Base-by-base conservation (phyloP, 92 coral and sea anemone species). In the Umimayanthus kanabou region DNA sequence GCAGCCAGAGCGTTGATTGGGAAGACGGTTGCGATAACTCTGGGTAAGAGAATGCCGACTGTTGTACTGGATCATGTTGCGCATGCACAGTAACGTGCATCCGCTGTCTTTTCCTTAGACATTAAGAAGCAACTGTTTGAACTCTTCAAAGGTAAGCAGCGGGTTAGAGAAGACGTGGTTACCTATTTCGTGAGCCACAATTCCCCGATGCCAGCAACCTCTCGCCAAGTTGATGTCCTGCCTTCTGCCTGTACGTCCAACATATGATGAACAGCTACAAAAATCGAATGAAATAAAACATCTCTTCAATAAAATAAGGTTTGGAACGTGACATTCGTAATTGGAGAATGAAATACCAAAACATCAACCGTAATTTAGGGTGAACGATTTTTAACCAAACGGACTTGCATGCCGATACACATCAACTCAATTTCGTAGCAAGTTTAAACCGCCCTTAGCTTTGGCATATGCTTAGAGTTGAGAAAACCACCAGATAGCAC, bases 161-260 rank as follows among this genome's bases (percentile, higher is more conserved):
- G 58, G 58, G 11, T 53, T 53, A 11, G 58, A 81, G 42, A 81
- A 14, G 65, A 37, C 30, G 9, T 58, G 39, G n/a, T 53, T 26
- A 95, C 98, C 98, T 50, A 95, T 95, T 81, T 95, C 98, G 42
- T 95, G 98, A 25, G 94, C 98, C 7, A 95, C 98, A 37, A 93
- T 94, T 30, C 98, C 98, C 16, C 71, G 40, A 49, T 28, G 13
- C 98, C 98, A 95, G 85, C 98, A 95, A 5, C 97, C 97, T 2
- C 90, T 13, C 7, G 95, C 94, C 53, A 95, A 90, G 71, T 88
- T 94, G 88, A 95, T 95, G 81, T 85, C 89, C 76, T 95, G 98
- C 2, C 93, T 91, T 15, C 94, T 80, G 29, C 98, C 98, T 5
- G 90, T 92, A 15, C 94, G 84, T 13, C 98, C 98, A 8, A 95